Base-by-base conservation (phyloP, 92 coral and sea anemone genomes). In the Zoanthus gigantus region DNA sequence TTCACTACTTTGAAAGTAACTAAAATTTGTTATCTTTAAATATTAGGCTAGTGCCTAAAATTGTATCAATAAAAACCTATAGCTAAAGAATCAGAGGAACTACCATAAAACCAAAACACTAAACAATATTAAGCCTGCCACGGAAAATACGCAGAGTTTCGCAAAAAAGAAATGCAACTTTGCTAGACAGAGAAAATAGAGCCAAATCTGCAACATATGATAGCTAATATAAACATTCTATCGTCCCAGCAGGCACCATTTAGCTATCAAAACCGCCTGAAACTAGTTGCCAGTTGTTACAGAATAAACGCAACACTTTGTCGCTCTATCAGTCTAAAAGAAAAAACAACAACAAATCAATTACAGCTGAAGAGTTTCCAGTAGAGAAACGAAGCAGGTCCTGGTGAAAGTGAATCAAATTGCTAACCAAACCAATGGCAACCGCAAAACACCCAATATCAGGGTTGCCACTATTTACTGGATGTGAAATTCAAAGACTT, bases 261-360 rank as follows among this genome's bases (percentile, higher is more conserved):
- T 16, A 63, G 71, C 71, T 63, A 63, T 16, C 71, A 63, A 63
- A 60, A 60, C n/a, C 16, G 68, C 68, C 16, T 60, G 16, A 23
- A 23, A 23, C 71, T 23, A 63, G 71, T 63, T 63, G 29, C 71
- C 71, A 63, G 71, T 65, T 65, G 71, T 65, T 28, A 17, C 71
- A 65, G 31, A 65, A 65, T 7, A 65, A 17, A 18, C 10, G 12
- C 71, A 65, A 65, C 34, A 65, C 71, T 56, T 17, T n/a, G 71
- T 65, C 71, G 71, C 30, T 17, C 30, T 17, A 65, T 17, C 71
- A 65, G 18, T 17, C 28, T 65, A 9, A 60, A 23, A 65, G 18
- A 65, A 2, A 28, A 18, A 65, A 31, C 71, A 17, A 65, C 7
- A 65, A 65, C 23, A 23, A 23, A 65, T 28, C 34, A 65, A 65